Evolutionary conservation across 2,797 vertebrate genomes (phyloP), one percentile per base, ranked within the genome.

Genomic region (Sebastes flavidus): DNA sequence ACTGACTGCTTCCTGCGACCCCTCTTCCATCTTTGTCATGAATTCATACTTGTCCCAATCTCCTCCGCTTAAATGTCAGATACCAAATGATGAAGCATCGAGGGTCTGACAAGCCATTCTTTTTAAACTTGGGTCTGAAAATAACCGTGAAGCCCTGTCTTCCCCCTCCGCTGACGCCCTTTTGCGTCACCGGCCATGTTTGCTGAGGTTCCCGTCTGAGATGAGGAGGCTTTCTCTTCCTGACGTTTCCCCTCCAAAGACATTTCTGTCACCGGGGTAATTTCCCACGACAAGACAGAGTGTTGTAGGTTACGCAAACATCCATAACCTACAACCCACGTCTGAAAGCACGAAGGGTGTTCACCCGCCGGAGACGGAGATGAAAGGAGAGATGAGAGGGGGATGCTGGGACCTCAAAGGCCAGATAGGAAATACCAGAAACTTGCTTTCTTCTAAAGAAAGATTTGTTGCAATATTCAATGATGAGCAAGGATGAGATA

Each of bases 281-380:
- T 94, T 94, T 92, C 94, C 93, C 88, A 77, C 71, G 55, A 94
- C 91, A 90, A 76, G 90, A 85, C 75, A 56, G 46, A 82, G 71
- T 38, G 56, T 54, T 59, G 52, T 54, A 65, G 67, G 76, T 78
- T 63, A 65, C 30, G 69, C 84, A 92, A 92, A 93, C 90, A 91
- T 42, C 65, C 75, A 80, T 83, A 83, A 84, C 81, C 84, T 55
- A 54, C 67, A 72, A 59, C 81, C 73, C 66, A 78, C 73, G 18
- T 81, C 65, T 32, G 52, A 79, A 78, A 81, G 59, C 34, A 46
- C 54, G 74, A 77, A 85, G 84, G 85, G 83, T 91, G 86, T 80
- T 74, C 82, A 78, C 75, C 65, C 14, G 16, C 46, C 75, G 63
- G 65, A 82, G 67, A 72, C 46, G 32, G 83, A 91, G 86, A 91